phyloP scores from a whole-genome alignment of 2,888 invertebrate genomes.

The Hymenopus coronatus region DNA sequence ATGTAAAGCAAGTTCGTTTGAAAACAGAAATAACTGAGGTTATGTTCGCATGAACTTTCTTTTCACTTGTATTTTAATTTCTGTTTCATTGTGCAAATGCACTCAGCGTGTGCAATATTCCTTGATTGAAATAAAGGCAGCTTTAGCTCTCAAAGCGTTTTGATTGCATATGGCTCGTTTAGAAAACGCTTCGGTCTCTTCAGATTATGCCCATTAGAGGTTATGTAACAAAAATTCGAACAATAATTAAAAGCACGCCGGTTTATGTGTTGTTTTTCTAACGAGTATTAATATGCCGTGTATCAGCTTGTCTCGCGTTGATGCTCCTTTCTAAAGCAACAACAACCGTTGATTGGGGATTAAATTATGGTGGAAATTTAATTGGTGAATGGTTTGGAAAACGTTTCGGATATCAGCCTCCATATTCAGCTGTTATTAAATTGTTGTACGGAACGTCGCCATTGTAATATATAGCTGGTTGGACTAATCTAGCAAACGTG shows the following conservation, averaged over 20 bases:
- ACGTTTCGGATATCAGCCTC: neutral
- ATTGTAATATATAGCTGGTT: neutral
- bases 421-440: slow-evolving; percentile 1
- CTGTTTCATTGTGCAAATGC: too few relatives aligned
- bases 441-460: neutral
- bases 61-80: too few relatives aligned
- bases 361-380: neutral
- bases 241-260: neutral
- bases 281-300: neutral
- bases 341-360: neutral
- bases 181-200: too few relatives aligned
- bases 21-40: too few relatives aligned
- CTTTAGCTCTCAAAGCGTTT: neutral
- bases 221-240: neutral
- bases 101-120: too few relatives aligned
- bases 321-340: neutral
- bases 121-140: too few relatives aligned
- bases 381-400: neutral
- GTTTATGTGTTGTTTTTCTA: neutral
- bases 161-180: neutral
- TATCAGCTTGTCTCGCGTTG: neutral
- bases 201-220: neutral
- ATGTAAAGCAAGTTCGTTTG: too few relatives aligned
- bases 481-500: neutral
- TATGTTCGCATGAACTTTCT: too few relatives aligned